Base-by-base conservation (phyloP, 2,888 invertebrate species). In the Agrochola circellaris region DNA sequence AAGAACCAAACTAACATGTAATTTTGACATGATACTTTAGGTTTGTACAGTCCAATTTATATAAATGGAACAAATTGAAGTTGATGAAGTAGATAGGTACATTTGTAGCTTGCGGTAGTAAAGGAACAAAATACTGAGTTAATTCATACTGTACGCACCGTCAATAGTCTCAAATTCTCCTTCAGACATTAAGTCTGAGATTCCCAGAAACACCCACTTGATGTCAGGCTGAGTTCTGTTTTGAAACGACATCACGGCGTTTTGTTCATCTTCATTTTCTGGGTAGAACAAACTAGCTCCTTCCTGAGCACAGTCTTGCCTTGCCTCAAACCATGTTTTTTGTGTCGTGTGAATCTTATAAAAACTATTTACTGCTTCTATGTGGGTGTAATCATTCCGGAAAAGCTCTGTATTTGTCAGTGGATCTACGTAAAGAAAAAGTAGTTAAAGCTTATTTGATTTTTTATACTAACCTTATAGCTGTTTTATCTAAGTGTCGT, bases 91-190 rank as follows among this genome's bases (percentile, higher is more conserved):
- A 20, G 48, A 17, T 17, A 20, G 51, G 20, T 51, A 51, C 7
- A 51, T 51, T 51, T 51, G 23, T 23, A 9, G 23, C 51, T 51
- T 51, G 51, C 23, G 51, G 23, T 51, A 23, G 8, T 23, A 51
- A 51, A 2, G 23, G 23, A 23, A 51, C 51, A 34, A 34, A 34
- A 61, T 20, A 20, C 61, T 20, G 26, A 45, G 3, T 20, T 11
- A 11, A 45, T 26, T 6, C 7, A 65, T 17, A 26, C 11, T 20
- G 51, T 51, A 61, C 68, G 34, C 42, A 70, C 70, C 70, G 17
- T 70, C 70, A 70, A 70, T 30, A 17, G 62, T 70, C 30, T 62
- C 70, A 62, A 45, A 70, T 45, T 11, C 45, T 61, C 62, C 70
- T 70, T 70, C 62, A 23, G 30, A 23, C 6, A 1, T 30, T 45